phyloP scores from a whole-genome alignment of 2,797 vertebrate genomes.

The Fringilla coelebs region DNA sequence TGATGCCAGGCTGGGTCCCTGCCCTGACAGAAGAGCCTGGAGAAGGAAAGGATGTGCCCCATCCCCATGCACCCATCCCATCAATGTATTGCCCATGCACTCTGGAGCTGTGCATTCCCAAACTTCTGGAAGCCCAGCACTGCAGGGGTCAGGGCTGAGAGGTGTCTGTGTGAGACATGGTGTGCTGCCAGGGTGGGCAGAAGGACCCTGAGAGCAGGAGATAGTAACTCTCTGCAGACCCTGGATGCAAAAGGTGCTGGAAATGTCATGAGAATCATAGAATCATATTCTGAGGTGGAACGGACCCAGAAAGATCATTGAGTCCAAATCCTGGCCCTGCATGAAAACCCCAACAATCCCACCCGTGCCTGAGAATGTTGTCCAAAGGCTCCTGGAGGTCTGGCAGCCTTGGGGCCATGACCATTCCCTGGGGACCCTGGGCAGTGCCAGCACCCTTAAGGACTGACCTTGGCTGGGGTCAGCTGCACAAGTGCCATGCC shows the following conservation, averaged over 20 bases:
- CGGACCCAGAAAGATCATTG: neutral
- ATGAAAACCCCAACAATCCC: neutral
- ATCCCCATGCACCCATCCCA: neutral
- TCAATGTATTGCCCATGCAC: neutral
- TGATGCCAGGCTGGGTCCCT: neutral
- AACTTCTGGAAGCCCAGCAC: neutral
- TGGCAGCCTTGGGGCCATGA: neutral
- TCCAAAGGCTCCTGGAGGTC: neutral
- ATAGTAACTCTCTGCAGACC: rapidly evolving
- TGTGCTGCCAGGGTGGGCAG: neutral
- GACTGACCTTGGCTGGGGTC: too few relatives aligned
- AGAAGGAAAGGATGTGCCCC: neutral
- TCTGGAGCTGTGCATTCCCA: neutral
- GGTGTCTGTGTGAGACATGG: rapidly evolving
- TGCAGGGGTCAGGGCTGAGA: neutral
- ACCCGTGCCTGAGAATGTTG: rapidly evolving
- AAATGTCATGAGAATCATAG: neutral
- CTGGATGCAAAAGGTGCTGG: neutral
- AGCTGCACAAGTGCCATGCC: rapidly evolving
- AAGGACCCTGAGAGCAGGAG: neutral
- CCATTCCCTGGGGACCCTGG: neutral
- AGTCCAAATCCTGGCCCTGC: neutral
- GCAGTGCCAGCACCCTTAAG: neutral
- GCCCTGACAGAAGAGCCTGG: neutral
- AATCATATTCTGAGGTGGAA: neutral